Conservation (phyloP, 1,140 invertebrate species). For the Marisa cornuarietis region DNA sequence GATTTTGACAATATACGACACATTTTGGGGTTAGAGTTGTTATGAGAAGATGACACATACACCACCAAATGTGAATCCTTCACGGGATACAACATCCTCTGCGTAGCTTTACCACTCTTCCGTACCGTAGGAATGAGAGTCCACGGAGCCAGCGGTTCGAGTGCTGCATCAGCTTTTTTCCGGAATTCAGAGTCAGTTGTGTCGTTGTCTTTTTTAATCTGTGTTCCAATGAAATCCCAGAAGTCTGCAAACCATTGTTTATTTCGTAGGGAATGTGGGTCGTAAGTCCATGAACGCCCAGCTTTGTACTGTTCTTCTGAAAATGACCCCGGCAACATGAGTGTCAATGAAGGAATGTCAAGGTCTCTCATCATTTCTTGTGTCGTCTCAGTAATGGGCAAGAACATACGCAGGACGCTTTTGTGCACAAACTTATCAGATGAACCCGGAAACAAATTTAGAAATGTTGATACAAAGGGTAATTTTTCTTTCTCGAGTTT, state of each 20-base stretch:
- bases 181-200: background rate
- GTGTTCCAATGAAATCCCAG: background rate
- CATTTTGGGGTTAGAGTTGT: background rate
- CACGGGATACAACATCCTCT: slow-evolving; percentile 27
- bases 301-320: background rate
- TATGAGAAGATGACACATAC: background rate
- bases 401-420: background rate
- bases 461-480: background rate
- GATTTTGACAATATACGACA: background rate
- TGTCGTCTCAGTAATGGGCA: background rate
- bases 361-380: background rate
- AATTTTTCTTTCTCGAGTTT: background rate
- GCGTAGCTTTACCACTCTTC: background rate
- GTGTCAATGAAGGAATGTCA: background rate
- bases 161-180: background rate
- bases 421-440: slow-evolving; percentile 8
- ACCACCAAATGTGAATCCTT: slow-evolving; percentile 9
- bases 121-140: background rate
- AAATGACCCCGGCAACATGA: background rate
- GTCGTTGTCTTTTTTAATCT: slow-evolving; percentile 3
- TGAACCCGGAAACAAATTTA: slow-evolving; percentile 4
- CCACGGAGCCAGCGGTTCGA: background rate
- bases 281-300: background rate
- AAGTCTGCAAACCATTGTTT: too few species aligned
- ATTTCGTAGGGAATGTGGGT: too few species aligned